phyloP scores from a whole-genome alignment of 1,140 invertebrate genomes.

The Chrysopa pallens region DNA sequence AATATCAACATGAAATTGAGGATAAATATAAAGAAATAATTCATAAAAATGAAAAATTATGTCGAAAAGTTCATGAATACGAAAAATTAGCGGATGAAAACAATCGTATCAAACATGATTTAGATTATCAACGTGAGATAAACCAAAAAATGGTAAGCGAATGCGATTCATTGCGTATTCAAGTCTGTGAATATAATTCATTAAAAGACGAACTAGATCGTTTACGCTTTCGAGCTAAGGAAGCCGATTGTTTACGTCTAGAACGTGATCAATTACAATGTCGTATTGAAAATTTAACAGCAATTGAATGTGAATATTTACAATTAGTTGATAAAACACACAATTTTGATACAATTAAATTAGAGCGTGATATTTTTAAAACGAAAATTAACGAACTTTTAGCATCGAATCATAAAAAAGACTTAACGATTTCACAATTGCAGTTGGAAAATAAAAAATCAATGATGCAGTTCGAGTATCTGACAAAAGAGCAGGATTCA shows the following conservation, averaged over 20 bases:
- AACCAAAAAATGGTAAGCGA: conserved; percentile 4
- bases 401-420: conserved; percentile 3
- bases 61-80: too few species aligned
- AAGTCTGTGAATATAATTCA: too few species aligned
- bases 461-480: conserved; percentile 14
- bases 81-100: too few species aligned
- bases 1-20: too few species aligned
- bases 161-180: too few species aligned
- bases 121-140: not conserved
- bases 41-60: too few species aligned
- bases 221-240: conserved; percentile 9
- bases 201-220: conserved; percentile 4
- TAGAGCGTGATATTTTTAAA: conserved; percentile 16
- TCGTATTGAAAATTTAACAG: conserved; percentile 13
- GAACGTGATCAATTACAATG: conserved; percentile 15
- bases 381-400: conserved; percentile 13
- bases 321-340: conserved; percentile 9
- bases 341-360: conserved; percentile 13
- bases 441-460: conserved; percentile 11
- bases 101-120: too few species aligned
- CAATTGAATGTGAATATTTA: conserved; percentile 13
- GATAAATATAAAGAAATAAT: too few species aligned
- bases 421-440: too few species aligned
- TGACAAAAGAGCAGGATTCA: conserved; percentile 14
- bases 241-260: conserved; percentile 13